Percentiles rank a stretch among this genome's conserved stretches.
phyloP scores from a whole-genome alignment of 2,888 invertebrate genomes.

The Xylota segnis region DNA sequence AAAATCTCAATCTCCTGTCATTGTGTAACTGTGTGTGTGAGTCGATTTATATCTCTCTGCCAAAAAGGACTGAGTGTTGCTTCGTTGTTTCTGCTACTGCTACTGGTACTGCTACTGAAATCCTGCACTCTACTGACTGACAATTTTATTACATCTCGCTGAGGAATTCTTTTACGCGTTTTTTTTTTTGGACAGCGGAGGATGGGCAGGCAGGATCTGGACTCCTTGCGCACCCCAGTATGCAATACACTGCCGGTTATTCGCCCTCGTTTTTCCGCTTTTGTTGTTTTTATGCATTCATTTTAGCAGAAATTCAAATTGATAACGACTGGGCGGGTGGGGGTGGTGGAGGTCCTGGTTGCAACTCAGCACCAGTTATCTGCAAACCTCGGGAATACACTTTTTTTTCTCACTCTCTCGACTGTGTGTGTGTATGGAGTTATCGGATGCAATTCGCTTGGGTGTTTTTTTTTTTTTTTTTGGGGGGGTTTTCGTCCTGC shows the following conservation, averaged over 20 bases:
- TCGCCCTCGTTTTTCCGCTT: slow-evolving; percentile 44
- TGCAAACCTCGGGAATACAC: slow-evolving; percentile 45
- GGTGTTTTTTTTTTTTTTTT: neutral
- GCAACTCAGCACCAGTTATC: slow-evolving; percentile 65
- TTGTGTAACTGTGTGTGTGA: slow-evolving; percentile 5
- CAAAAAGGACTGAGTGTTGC: slow-evolving; percentile 44
- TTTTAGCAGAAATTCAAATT: slow-evolving; percentile 67
- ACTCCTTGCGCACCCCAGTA: slow-evolving; percentile 4
- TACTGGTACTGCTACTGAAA: slow-evolving; percentile 23
- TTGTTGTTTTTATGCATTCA: slow-evolving; percentile 61
- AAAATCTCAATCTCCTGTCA: slow-evolving; percentile 10
- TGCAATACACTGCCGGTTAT: slow-evolving; percentile 10
- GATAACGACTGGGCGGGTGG: slow-evolving; percentile 31
- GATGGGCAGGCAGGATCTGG: neutral
- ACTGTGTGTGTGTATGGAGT: slow-evolving; percentile 5
- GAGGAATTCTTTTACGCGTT: slow-evolving; percentile 27
- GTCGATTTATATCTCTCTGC: slow-evolving; percentile 54
- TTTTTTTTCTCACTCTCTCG: slow-evolving; percentile 7
- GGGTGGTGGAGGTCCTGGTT: slow-evolving; percentile 24
- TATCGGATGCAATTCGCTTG: slow-evolving; percentile 33
- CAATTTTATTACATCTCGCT: slow-evolving; percentile 66
- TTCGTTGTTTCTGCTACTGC: slow-evolving; percentile 12
- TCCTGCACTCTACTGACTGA: slow-evolving; percentile 57
- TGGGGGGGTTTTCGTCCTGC: neutral
- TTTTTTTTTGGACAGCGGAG: neutral